A percentile compares a stretch with the other conserved stretches of the same genome.
phyloP scores from a whole-genome alignment of 2,113 vertebrate genomes.

The Electrona antarctica region DNA sequence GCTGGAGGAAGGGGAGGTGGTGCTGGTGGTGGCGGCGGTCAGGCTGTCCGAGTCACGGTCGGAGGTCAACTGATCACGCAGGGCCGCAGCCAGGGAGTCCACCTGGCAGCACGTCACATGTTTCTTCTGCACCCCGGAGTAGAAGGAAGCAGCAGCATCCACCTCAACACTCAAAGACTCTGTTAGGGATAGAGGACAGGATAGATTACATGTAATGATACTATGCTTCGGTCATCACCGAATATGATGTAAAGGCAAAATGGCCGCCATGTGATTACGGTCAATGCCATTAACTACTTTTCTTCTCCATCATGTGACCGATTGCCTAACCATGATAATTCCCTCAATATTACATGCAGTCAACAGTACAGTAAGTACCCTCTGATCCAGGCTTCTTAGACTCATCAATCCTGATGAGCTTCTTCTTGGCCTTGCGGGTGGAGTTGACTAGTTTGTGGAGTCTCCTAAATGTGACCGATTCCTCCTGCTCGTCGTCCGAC shows the following conservation, averaged over 20 bases:
- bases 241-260: too few relatives aligned
- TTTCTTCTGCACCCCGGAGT: constrained; percentile 86
- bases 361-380: constrained; percentile 73
- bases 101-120: constrained; percentile 74
- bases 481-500: constrained; percentile 92
- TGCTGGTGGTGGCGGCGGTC: constrained; percentile 85
- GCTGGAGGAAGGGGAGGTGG: constrained; percentile 86
- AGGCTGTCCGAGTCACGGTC: constrained; percentile 82
- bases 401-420: constrained; percentile 92
- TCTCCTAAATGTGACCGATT: constrained; percentile 89
- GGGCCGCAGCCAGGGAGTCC: constrained; percentile 74
- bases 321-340: too few relatives aligned
- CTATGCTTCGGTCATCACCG: too few relatives aligned
- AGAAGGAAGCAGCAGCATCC: constrained; percentile 81
- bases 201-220: background rate
- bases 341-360: too few relatives aligned
- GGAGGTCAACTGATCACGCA: constrained; percentile 73
- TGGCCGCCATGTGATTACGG: too few relatives aligned
- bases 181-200: constrained; percentile 5
- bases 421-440: constrained; percentile 92
- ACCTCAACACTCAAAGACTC: constrained; percentile 73
- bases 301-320: too few relatives aligned
- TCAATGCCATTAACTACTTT: too few relatives aligned
- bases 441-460: constrained; percentile 96
- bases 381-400: constrained; percentile 85